Conservation (phyloP, 2,113 vertebrate species). For the Sus scrofa region T2T-Sscrofa CM000828.6:59518001-59518500, state of each 20-base stretch:
- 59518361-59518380: not conserved
- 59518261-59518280: conserved; percentile 34
- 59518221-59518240: conserved; percentile 32
- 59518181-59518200: not conserved
- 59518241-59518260: conserved; percentile 15
- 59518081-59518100: no score
- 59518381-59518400: not conserved
- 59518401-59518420: not conserved
- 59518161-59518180: no score
- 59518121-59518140: no score
- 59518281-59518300: not conserved
- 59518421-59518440: not conserved
- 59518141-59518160: no score
- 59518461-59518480: not conserved
- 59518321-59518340: not conserved
- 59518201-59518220: conserved; percentile 23
- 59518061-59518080: no score
- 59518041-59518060: no score
- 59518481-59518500: not conserved
- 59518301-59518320: not conserved
- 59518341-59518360: not conserved
- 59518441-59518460: not conserved
- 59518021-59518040: no score
- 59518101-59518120: no score
- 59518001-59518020: no score